Evolutionary conservation across 2,113 vertebrate genomes (phyloP), one percentile per base, ranked within the genome.

Genomic region (Puntigrus tetrazona): DNA sequence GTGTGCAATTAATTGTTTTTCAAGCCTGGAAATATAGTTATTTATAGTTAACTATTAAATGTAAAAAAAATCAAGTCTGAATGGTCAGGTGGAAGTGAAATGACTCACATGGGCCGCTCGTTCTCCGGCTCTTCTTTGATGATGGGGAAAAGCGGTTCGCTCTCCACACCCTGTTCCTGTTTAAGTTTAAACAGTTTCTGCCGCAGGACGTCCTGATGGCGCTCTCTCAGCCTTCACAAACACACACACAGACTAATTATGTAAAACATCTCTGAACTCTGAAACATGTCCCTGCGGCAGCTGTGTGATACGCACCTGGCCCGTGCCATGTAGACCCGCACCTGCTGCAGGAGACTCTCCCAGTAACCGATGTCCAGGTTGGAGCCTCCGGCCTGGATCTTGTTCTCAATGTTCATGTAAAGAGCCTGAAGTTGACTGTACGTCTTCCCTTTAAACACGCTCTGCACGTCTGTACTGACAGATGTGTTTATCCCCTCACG

Each of bases 341-440:
- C 95, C 90, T 99, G 97, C 92, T 99, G 98, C 87, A 99, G 91
- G 22, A 99, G 92, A 86, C 97, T 98, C 91, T 99, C 98, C 98
- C 98, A 99, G 93, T 99, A 99, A 2, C 98, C 98, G 0, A 99
- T 96, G 86, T 99, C 98, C 1, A 99, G 95, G 87, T 97, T 99
- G 89, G 97, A 96, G 27, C 98, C 97, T 0, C 98, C 97, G 0
- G 95, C 95, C 0, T 91, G 94, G 86, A 99, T 98, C 93, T 97
- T 99, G 74, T 92, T 90, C 94, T 99, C 97, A 0, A 99, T 99
- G 89, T 97, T 98, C 80, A 97, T 94, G 92, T 97, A 96, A 83
- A 99, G 94, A 1, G 96, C 97, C 67, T 98, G 97, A 86, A 99
- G 92, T 93, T 99, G 98, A 91, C 95, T 97, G 94, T 98, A 99